Evolutionary conservation across 2,888 invertebrate species (phyloP), one percentile per base, ranked within the genome.

Genomic region (Parthenolecanium corni): DNA sequence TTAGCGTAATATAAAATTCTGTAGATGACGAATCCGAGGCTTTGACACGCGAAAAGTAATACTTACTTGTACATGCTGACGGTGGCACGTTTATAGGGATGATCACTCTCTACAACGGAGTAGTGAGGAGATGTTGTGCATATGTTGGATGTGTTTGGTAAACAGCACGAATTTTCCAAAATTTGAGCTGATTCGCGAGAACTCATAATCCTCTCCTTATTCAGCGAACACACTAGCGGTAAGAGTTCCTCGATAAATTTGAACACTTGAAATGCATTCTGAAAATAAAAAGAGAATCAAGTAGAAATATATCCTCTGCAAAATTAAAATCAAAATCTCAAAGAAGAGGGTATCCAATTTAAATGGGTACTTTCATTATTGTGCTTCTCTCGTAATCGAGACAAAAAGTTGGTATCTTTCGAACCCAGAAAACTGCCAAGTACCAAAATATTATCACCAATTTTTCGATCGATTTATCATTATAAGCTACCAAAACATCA

Each of bases 81-180:
- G 18, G 85, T 81, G 1, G 92, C 85, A 44, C 90, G 86, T 73
- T 89, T 89, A 75, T 97, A 97, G 0, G 97, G 97, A 78, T 97
- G 97, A 44, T 94, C 93, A 73, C 94, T 94, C 76, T 97, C 96
- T 1, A 94, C 83, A 79, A 90, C 84, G 3, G 91, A 87, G 73
- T 90, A 93, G 75, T 89, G 89, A 71, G 86, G 84, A 65, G 89
- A 87, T 1, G 90, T 89, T 24, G 89, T 90, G 54, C 71, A 69
- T 57, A 72, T 66, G 64, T 57, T 65, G 61, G 66, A 64, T 63
- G 65, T 52, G 40, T 46, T 64, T 61, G 20, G 64, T 65, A 53
- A 63, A 64, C 36, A 64, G 63, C 51, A 66, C 23, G 62, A 14
- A 72, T 71, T 57, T 69, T 69, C 67, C 70, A 71, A 36, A 70